Percentiles rank a stretch among this genome's conserved stretches.
phyloP scores from a whole-genome alignment of 2,797 vertebrate genomes.

The Pelodytes ibericus region DNA sequence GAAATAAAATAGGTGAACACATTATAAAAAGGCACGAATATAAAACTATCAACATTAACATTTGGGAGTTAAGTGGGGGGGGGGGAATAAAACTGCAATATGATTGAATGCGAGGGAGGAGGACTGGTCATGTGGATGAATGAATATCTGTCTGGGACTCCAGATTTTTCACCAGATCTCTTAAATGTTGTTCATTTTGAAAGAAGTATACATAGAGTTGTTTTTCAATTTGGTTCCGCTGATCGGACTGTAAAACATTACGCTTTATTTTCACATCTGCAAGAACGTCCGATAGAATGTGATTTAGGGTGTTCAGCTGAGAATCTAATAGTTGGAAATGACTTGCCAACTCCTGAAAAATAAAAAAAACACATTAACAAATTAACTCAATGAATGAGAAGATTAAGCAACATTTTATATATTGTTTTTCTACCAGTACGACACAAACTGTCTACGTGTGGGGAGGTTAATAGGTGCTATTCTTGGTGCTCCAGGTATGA shows the following conservation, averaged over 20 bases:
- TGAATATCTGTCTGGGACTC: constrained; percentile 67
- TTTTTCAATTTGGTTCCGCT: constrained; percentile 79
- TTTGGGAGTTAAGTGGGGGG: too few relatives aligned
- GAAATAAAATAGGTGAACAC: too few relatives aligned
- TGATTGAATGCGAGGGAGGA: too few relatives aligned
- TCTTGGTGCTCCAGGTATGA: too few relatives aligned
- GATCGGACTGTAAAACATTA: constrained; percentile 76
- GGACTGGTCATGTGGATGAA: background rate
- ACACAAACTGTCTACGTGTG: too few relatives aligned
- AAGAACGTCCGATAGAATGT: constrained; percentile 78
- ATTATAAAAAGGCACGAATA: background rate
- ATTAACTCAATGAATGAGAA: too few relatives aligned
- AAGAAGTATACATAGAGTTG: constrained; percentile 87
- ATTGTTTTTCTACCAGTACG: too few relatives aligned
- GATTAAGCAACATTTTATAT: too few relatives aligned
- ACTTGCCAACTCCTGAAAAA: constrained; percentile 78
- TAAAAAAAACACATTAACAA: background rate
- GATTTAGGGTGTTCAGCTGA: constrained; percentile 78
- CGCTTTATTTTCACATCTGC: constrained; percentile 82
- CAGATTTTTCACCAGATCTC: constrained; percentile 80
- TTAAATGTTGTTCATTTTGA: constrained; percentile 77
- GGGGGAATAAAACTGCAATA: background rate
- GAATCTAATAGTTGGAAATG: constrained; percentile 77
- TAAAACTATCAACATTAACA: too few relatives aligned
- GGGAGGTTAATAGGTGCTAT: too few relatives aligned